Conservation (phyloP, 2,113 vertebrate species). For the Oncorhynchus tshawytscha region DNA sequence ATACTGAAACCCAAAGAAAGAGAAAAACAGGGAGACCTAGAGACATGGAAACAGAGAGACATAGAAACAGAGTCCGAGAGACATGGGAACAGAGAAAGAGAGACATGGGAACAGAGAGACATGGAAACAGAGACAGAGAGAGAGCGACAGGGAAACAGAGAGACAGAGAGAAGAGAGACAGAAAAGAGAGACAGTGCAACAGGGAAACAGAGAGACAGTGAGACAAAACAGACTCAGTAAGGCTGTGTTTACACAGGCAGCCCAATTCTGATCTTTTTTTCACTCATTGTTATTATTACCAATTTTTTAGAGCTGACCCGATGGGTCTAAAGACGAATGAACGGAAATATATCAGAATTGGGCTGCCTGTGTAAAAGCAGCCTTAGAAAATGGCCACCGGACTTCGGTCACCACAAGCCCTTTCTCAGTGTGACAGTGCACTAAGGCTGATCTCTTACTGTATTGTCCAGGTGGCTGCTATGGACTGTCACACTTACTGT, state of each 20-base stretch:
- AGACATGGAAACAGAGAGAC: neutral
- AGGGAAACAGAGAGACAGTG: too few relatives aligned
- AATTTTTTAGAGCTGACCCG: too few relatives aligned
- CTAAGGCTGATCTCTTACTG: constrained; percentile 51
- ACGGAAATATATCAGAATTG: too few relatives aligned
- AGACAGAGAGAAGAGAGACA: neutral
- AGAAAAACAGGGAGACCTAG: neutral
- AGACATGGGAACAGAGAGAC: too few relatives aligned
- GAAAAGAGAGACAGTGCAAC: neutral
- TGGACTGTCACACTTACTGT: constrained; percentile 19
- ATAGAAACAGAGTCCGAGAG: too few relatives aligned
- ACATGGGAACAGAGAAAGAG: too few relatives aligned
- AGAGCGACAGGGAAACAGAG: neutral
- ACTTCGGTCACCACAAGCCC: neutral
- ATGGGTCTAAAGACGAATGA: too few relatives aligned
- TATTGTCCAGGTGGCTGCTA: constrained; percentile 60
- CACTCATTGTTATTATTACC: too few relatives aligned
- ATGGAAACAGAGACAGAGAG: too few relatives aligned
- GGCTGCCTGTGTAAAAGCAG: too few relatives aligned
- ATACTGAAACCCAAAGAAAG: neutral
- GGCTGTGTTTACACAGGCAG: too few relatives aligned
- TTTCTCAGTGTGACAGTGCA: constrained; percentile 36
- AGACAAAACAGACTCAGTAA: neutral
- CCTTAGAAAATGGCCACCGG: neutral
- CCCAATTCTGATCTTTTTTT: too few relatives aligned